Conservation (phyloP, 2,797 vertebrate species). For the Chrysocyon brachyurus region DNA sequence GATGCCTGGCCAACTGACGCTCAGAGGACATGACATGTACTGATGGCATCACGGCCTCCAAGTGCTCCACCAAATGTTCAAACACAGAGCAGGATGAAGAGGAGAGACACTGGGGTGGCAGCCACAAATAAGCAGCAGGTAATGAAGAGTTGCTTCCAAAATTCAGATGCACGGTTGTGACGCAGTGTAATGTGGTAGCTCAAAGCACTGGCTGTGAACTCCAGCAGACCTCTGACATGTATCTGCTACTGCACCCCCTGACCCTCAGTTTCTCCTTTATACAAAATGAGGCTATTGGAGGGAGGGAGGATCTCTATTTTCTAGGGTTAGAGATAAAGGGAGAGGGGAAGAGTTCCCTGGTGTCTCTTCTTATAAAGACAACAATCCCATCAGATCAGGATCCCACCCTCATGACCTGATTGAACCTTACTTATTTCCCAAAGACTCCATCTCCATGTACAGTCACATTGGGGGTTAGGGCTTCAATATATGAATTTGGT, state of each 20-base stretch:
- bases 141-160: neutral
- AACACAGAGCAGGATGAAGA: neutral
- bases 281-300: neutral
- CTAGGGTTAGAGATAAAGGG: neutral
- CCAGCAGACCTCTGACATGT: too few species aligned
- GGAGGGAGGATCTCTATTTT: neutral
- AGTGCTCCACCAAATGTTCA: neutral
- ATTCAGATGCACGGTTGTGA: neutral
- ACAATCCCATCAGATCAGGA: neutral
- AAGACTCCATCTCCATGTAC: neutral
- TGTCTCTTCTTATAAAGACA: neutral
- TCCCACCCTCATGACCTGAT: neutral
- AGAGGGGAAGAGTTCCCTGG: neutral
- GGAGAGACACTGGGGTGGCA: accelerated
- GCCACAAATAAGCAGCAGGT: neutral
- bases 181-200: accelerated
- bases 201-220: neutral
- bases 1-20: neutral
- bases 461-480: neutral
- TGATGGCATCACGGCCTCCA: neutral
- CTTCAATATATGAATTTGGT: neutral
- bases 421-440: neutral
- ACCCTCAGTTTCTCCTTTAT: neutral
- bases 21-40: neutral
- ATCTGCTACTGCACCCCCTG: too few species aligned